Evolutionary conservation across 2,888 invertebrate genomes (phyloP), one percentile per base, ranked within the genome.

Genomic region (Lasioglossum zephyrum): DNA sequence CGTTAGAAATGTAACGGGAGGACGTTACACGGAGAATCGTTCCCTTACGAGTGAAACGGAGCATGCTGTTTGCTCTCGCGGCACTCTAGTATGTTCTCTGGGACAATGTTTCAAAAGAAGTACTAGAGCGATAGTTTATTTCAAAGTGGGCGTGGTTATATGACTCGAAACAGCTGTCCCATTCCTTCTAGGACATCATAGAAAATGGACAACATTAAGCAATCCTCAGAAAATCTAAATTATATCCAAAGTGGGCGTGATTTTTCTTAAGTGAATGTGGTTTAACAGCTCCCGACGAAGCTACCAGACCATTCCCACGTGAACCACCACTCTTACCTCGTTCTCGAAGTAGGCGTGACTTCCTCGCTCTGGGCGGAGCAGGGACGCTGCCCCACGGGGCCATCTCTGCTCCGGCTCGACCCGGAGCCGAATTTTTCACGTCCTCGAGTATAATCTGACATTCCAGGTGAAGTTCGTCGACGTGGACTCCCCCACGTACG

Each of bases 391-490:
- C 26, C 11, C 6, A 4, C 26, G 26, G 26, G 26, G 26, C 26
- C 26, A 60, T 16, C 5, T 4, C 26, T 26, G 13, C 60, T 60
- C 26, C 13, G 11, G 13, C 26, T 26, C 1, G 60, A 13, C 60
- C 16, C 22, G 31, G 36, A 36, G 2, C 18, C 22, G 5, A 8
- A 5, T 66, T 2, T 18, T 6, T 36, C 36, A 18, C 31, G 31
- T 66, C 36, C 66, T 22, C 66, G 13, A 60, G 5, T 66, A 31
- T 8, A 39, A 18, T 9, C 18, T 66, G 1, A 1, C 22, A 8
- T 66, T 39, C n/a, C 96, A 98, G 97, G 98, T 98, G 70, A 97
- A 97, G 94, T 98, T 98, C 93, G 98, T 98, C 76, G 98, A 98
- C 95, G 97, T 97, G 88, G 97, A 98, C 94, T 97, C 98, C 44